Conservation (phyloP, 1,140 invertebrate genomes). For the Sycophaga agraensis region DNA sequence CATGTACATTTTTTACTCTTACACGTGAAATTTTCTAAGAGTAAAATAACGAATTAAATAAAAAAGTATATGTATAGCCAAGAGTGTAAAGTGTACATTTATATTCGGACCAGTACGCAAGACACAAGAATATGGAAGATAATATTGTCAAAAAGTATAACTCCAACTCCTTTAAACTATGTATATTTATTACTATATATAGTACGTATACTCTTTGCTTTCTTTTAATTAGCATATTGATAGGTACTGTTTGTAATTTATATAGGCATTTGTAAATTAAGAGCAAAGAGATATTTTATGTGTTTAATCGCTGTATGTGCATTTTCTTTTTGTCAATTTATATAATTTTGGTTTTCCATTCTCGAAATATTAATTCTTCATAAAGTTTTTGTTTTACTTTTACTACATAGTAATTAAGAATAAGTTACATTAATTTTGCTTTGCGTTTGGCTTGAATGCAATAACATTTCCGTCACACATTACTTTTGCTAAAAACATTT, state of each 20-base stretch:
- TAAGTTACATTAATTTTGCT: constrained; percentile 3
- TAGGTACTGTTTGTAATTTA: constrained; percentile 24
- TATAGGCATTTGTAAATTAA: constrained; percentile 25
- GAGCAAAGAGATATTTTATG: constrained; percentile 21
- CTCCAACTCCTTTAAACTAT: constrained; percentile 2
- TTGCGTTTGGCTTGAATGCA: background rate
- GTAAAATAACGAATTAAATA: constrained; percentile 2
- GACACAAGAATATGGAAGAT: constrained; percentile 6
- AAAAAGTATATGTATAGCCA: constrained; percentile 11
- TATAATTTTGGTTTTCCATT: background rate
- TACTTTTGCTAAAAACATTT: constrained; percentile 3
- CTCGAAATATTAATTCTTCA: constrained; percentile 6
- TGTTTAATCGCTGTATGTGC: background rate
- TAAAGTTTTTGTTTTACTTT: constrained; percentile 6
- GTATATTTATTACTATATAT: too few species aligned
- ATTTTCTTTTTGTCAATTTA: background rate
- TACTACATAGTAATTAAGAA: constrained; percentile 17
- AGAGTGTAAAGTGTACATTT: constrained; percentile 12
- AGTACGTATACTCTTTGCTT: too few species aligned
- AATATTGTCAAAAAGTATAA: constrained; percentile 15
- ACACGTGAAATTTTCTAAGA: background rate
- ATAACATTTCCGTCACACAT: constrained; percentile 2
- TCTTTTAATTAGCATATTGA: too few species aligned
- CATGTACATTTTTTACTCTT: constrained; percentile 6
- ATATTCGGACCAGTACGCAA: constrained; percentile 25